These are phyloP conservation scores for Phaedon cochleariae DNA, from an alignment of 2,888 invertebrate species.

Conservation along the genomic window DNA sequence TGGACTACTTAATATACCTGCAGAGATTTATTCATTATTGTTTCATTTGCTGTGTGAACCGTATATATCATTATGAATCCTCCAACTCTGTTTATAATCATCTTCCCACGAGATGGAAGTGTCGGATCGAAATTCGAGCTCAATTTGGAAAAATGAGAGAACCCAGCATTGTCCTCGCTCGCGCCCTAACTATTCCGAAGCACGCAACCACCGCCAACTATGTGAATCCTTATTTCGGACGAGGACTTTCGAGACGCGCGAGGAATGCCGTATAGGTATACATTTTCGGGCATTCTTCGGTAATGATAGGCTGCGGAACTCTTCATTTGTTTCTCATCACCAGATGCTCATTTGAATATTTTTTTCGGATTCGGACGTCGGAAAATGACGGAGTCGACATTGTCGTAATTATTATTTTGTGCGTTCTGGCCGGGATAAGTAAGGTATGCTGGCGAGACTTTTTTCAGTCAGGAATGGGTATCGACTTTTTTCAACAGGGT, in stretches of 20 bases:
- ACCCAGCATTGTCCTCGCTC: constrained; percentile 36
- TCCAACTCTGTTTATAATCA: background rate
- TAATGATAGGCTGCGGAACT: constrained; percentile 53
- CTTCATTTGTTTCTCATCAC: constrained; percentile 58
- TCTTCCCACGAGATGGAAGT: background rate
- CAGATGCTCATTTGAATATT: constrained; percentile 55
- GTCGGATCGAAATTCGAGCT: background rate
- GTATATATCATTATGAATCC: background rate
- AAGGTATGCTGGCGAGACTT: background rate
- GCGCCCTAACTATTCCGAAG: constrained; percentile 29
- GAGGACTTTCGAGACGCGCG: background rate
- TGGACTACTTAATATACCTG: too few relatives aligned
- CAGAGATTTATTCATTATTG: too few relatives aligned
- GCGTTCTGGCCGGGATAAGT: background rate
- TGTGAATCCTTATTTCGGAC: constrained; percentile 28
- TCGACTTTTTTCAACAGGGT: background rate
- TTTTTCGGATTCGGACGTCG: constrained; percentile 20
- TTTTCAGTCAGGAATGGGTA: background rate
- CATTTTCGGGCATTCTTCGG: constrained; percentile 53
- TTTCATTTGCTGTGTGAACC: too few relatives aligned
- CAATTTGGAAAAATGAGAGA: background rate
- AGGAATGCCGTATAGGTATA: constrained; percentile 52
- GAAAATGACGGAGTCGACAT: constrained; percentile 12
- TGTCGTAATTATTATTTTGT: background rate
- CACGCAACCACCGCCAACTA: constrained; percentile 46